These are phyloP conservation scores for Macrobrachium nipponense DNA, from an alignment of 1,140 invertebrate genomes.

Conservation along the genomic window DNA sequence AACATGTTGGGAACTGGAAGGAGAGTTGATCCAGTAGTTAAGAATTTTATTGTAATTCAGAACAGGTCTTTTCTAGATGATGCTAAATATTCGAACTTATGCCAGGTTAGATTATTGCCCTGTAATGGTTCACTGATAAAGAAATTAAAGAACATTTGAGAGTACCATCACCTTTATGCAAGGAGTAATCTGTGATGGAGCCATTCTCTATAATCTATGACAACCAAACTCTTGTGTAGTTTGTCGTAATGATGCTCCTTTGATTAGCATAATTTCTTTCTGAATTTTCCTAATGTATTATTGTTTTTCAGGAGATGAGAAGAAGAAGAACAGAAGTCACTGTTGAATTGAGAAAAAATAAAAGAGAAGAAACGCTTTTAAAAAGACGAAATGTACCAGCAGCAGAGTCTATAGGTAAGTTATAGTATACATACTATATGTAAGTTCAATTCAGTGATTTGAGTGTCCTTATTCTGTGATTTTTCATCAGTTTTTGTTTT, in stretches of 20 bases:
- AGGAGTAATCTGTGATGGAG: too few relatives aligned
- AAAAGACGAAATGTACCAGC: slow-evolving; percentile 94
- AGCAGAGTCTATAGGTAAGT: slow-evolving; percentile 79
- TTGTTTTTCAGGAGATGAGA: slow-evolving; percentile 86
- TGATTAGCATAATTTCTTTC: neutral
- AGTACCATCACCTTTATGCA: too few relatives aligned
- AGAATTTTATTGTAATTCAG: too few relatives aligned
- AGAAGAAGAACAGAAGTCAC: slow-evolving; percentile 94
- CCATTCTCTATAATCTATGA: too few relatives aligned
- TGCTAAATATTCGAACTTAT: too few relatives aligned
- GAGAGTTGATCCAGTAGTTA: too few relatives aligned
- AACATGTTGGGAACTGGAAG: too few relatives aligned
- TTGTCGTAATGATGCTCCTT: neutral
- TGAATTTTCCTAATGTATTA: neutral
- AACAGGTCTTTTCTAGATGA: too few relatives aligned
- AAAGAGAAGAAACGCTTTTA: slow-evolving; percentile 94
- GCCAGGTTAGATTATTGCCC: too few relatives aligned
- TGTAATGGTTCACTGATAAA: too few relatives aligned
- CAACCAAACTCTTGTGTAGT: too few relatives aligned
- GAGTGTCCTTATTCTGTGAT: neutral
- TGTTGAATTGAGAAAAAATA: slow-evolving; percentile 95
- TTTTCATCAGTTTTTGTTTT: neutral
- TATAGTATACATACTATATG: neutral
- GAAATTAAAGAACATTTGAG: too few relatives aligned
- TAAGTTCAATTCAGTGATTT: neutral